Percentiles rank a stretch among this genome's conserved stretches.
Evolutionary conservation across 53 echinoderm and acorn worm species (phyloP).

Genomic region (Antedon mediterranea): DNA sequence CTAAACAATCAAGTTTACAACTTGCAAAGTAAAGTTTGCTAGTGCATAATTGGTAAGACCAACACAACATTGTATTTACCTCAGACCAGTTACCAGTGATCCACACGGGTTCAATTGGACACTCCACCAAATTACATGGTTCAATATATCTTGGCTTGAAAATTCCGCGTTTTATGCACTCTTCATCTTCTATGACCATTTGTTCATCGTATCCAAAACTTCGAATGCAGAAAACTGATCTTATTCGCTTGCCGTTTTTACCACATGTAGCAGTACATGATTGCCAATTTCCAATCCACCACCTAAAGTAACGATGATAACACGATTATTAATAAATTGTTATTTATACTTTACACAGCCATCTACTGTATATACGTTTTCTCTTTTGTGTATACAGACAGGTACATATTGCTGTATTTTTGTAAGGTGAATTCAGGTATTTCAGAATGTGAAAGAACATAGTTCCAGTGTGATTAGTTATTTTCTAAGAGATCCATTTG

Average conservation of each 20-base stretch:
- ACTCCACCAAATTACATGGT: constrained; percentile 18
- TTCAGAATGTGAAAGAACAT: too few species aligned
- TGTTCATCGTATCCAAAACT: constrained; percentile 63
- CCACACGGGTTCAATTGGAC: constrained; percentile 46
- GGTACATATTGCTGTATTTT: too few species aligned
- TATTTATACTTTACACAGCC: neutral
- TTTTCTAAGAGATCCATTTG: too few species aligned
- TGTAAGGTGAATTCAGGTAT: too few species aligned
- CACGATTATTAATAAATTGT: neutral
- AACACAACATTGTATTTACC: constrained; percentile 10
- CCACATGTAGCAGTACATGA: constrained; percentile 67
- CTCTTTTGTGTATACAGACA: too few species aligned
- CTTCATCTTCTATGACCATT: constrained; percentile 37
- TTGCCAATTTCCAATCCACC: constrained; percentile 90
- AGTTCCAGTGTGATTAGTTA: too few species aligned
- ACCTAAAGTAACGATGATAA: constrained; percentile 16
- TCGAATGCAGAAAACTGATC: constrained; percentile 82
- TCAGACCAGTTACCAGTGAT: constrained; percentile 64
- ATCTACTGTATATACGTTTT: too few species aligned
- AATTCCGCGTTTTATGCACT: constrained; percentile 34
- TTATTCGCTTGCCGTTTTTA: constrained; percentile 20
- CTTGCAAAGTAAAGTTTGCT: too few species aligned
- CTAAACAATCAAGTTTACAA: too few species aligned
- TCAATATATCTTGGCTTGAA: constrained; percentile 32
- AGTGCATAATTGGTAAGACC: too few species aligned